phyloP scores from a whole-genome alignment of 2,888 invertebrate species.

The Prosopocoilus inquinatus region DNA sequence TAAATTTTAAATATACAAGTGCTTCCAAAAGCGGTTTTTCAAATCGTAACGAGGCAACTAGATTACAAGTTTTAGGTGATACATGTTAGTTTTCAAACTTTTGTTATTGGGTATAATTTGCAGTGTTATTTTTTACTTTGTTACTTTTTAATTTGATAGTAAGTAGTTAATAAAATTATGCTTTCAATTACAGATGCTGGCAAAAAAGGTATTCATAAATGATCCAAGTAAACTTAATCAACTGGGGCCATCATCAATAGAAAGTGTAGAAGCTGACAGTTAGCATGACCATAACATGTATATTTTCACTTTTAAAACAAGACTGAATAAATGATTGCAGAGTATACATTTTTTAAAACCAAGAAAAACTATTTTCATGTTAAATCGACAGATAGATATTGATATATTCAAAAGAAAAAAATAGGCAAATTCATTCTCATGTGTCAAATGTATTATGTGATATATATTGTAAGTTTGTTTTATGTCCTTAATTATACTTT shows the following conservation, averaged over 20 bases:
- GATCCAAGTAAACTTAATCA: conserved; percentile 73
- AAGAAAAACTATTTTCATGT: conserved; percentile 33
- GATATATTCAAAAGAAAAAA: conserved; percentile 8
- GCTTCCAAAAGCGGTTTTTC: too few relatives aligned
- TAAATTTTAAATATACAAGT: too few relatives aligned
- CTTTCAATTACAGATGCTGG: conserved; percentile 62
- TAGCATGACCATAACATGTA: conserved; percentile 15
- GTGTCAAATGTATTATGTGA: conserved; percentile 49
- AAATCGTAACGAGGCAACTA: too few relatives aligned
- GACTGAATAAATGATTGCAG: conserved; percentile 36
- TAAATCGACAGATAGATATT: conserved; percentile 16
- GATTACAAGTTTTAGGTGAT: too few relatives aligned
- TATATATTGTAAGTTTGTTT: conserved; percentile 31
- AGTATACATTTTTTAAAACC: conserved; percentile 39
- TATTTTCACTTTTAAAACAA: conserved; percentile 32
- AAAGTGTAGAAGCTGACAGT: conserved; percentile 19
- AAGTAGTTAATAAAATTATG: conserved; percentile 6
- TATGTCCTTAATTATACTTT: conserved; percentile 17
- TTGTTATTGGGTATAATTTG: too few relatives aligned
- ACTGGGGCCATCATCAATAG: conserved; percentile 29
- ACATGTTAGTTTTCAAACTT: too few relatives aligned
- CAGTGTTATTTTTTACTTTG: too few relatives aligned
- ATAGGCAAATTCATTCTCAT: conserved; percentile 36
- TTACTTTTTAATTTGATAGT: too few relatives aligned
- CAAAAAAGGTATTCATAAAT: conserved; percentile 77